Evolutionary conservation across 2,888 invertebrate genomes (phyloP), one percentile per base, ranked within the genome.

Genomic region (Stenodera caucasica): DNA sequence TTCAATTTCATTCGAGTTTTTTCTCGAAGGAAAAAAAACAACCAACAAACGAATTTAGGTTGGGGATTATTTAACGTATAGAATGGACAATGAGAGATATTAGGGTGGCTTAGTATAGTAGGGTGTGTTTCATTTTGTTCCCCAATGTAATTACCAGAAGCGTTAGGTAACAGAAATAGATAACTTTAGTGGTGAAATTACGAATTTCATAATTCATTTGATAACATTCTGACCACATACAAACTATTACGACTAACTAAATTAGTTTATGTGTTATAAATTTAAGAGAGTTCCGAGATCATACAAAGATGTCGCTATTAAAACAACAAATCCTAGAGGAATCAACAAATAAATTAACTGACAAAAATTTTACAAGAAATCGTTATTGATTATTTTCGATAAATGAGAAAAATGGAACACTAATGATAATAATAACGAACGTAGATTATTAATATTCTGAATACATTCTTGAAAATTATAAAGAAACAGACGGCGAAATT

Each of bases 91-190:
- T 18, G 26, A 26, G 26, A 26, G 26, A 4, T 26, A 26, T 26
- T 26, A 5, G 2, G 26, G 26, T 26, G 26, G 5, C 3, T 26
- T 26, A n/a, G n/a, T n/a, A n/a, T n/a, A n/a, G n/a, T 26, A 26
- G 26, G 26, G 26, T 26, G 5, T 26, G 26, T 26, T 26, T 55
- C 61, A 58, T 61, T 61, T 55, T n/a, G 58, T 58, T 58, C 49
- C 60, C 53, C 26, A 62, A 65, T 54, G 65, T 67, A 67, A 70
- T 68, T 68, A 65, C 45, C 5, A 18, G 57, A 55, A 51, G 49
- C 62, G 55, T 12, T 49, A 62, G 58, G 58, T 61, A 65, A 61
- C 66, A 66, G 57, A 66, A 67, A 68, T 64, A 68, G 64, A 65
- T 68, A 65, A 70, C 67, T 66, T 60, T 57, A 52, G 58, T 57